A percentile compares a stretch with the other conserved stretches of the same genome.
Conservation (phyloP, 2,888 invertebrate genomes). For the Archips xylosteana region DNA sequence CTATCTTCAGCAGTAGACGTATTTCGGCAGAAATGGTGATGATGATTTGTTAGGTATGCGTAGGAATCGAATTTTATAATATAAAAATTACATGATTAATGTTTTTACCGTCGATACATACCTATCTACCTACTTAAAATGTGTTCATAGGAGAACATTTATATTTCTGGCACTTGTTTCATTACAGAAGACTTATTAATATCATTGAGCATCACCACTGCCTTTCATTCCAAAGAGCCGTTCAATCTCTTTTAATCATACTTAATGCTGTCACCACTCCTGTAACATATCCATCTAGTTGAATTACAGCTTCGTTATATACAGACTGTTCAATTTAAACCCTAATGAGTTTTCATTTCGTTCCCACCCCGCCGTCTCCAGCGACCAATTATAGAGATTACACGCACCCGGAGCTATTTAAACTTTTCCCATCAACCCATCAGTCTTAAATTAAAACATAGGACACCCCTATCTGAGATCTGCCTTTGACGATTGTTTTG, state of each 20-base stretch:
- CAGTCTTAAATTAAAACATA: conserved; percentile 72
- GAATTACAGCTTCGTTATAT: conserved; percentile 8
- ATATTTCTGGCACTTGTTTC: too few relatives aligned
- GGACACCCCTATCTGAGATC: conserved; percentile 69
- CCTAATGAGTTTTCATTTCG: conserved; percentile 41
- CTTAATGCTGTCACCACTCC: conserved; percentile 11
- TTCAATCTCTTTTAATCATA: not conserved
- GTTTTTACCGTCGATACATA: too few relatives aligned
- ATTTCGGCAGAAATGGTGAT: too few relatives aligned
- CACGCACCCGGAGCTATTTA: conserved; percentile 55
- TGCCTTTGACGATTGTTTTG: conserved; percentile 30
- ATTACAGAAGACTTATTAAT: too few relatives aligned
- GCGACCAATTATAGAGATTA: conserved; percentile 61
- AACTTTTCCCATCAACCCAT: conserved; percentile 76
- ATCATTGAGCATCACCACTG: not conserved
- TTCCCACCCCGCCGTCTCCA: conserved; percentile 48
- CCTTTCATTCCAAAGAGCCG: not conserved
- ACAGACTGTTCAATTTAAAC: conserved; percentile 36
- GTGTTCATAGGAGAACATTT: too few relatives aligned
- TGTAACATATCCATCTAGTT: conserved; percentile 17
- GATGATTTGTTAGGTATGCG: too few relatives aligned
- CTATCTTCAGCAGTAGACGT: too few relatives aligned
- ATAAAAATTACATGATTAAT: too few relatives aligned
- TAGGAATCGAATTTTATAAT: too few relatives aligned
- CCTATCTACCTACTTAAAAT: too few relatives aligned